These are phyloP conservation scores for Pachyuromys duprasi DNA, from an alignment of 2,797 vertebrate species.

Conservation along the genomic window DNA sequence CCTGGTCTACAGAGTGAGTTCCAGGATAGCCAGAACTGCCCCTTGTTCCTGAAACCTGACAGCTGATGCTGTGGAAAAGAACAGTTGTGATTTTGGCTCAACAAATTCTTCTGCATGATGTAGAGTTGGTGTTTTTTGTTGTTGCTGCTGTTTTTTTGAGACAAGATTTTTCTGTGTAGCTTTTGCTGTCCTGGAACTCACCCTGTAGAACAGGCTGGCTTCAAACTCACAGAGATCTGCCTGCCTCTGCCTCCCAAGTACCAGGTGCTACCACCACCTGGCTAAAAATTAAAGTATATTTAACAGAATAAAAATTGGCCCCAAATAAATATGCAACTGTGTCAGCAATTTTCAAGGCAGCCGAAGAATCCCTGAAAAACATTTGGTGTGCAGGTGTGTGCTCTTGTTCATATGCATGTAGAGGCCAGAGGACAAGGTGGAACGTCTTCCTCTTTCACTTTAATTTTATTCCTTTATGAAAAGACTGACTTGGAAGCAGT, in stretches of 20 bases:
- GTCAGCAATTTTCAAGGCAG: background rate
- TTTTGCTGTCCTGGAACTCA: background rate
- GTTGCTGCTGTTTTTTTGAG: background rate
- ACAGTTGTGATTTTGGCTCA: background rate
- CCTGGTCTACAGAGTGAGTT: background rate
- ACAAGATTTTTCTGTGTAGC: background rate
- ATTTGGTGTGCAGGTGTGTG: background rate
- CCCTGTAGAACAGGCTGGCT: background rate
- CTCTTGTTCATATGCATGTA: background rate
- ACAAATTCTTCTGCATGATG: background rate
- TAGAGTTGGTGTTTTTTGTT: background rate
- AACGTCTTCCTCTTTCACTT: background rate
- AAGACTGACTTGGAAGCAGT: background rate
- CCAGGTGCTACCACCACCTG: background rate
- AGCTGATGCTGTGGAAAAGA: background rate
- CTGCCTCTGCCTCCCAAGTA: background rate
- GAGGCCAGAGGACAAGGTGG: background rate
- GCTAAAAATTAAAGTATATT: slow-evolving; percentile 60
- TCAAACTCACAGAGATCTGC: background rate
- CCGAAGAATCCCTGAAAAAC: slow-evolving; percentile 29
- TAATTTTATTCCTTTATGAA: background rate
- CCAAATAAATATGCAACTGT: background rate
- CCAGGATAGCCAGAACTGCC: background rate
- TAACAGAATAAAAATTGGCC: slow-evolving; percentile 29
- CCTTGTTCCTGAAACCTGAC: background rate